Conservation (phyloP, 2,797 vertebrate species). For the Neosalanx taihuensis region DNA sequence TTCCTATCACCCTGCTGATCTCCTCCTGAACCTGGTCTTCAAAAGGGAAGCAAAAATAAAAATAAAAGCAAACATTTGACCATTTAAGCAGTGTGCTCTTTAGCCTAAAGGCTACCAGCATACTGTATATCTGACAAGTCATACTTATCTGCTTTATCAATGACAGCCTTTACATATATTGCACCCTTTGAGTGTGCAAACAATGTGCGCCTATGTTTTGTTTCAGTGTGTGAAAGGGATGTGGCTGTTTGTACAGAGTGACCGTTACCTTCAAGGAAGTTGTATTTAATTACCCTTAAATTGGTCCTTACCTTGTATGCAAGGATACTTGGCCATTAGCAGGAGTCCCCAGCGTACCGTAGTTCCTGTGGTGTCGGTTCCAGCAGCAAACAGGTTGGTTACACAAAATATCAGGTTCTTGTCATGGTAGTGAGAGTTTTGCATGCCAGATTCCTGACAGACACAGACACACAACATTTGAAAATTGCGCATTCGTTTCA, state of each 20-base stretch:
- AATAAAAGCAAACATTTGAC: background rate
- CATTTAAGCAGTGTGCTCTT: background rate
- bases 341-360: constrained; percentile 65
- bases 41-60: background rate
- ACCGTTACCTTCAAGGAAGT: background rate
- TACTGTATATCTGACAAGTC: too few relatives aligned
- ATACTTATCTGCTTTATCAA: too few relatives aligned
- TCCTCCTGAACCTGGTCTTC: constrained; percentile 63
- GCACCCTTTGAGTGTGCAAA: background rate
- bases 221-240: background rate
- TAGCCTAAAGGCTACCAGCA: background rate
- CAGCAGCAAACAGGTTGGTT: constrained; percentile 65
- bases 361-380: constrained; percentile 64
- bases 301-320: constrained; percentile 60
- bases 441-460: constrained; percentile 40
- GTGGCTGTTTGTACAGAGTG: background rate
- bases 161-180: too few relatives aligned
- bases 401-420: constrained; percentile 50
- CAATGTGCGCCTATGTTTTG: background rate
- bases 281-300: background rate
- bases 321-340: constrained; percentile 71
- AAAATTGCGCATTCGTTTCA: too few relatives aligned
- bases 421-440: constrained; percentile 43
- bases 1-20: constrained; percentile 51
- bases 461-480: background rate